A percentile compares a stretch with the other conserved stretches of the same genome.
Evolutionary conservation across 1,140 invertebrate species (phyloP).

Genomic region (Samia ricini): DNA sequence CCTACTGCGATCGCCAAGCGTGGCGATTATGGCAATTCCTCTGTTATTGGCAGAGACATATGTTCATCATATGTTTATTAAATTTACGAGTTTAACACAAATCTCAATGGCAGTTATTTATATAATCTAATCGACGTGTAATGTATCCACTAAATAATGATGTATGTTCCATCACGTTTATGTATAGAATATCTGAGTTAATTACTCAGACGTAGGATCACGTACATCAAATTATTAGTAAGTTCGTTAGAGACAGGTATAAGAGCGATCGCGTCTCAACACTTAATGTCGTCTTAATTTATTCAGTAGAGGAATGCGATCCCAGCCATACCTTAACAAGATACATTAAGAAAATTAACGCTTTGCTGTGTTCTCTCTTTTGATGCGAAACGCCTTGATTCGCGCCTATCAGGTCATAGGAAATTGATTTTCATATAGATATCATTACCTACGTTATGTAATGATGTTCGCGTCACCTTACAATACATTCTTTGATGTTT

Average conservation of each 20-base stretch:
- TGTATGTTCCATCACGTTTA: neutral
- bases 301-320: constrained; percentile 42
- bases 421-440: constrained; percentile 41
- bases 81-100: neutral
- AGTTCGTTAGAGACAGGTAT: constrained; percentile 38
- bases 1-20: no score
- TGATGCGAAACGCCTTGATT: constrained; percentile 61
- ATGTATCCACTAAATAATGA: neutral
- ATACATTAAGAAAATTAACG: constrained; percentile 70
- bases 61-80: neutral
- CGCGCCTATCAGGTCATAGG: constrained; percentile 49
- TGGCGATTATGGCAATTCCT: no score
- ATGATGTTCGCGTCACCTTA: neutral
- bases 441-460: neutral
- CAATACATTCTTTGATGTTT: neutral
- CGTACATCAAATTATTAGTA: constrained; percentile 17
- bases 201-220: neutral
- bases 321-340: constrained; percentile 49
- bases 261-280: constrained; percentile 35
- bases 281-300: constrained; percentile 49
- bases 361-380: constrained; percentile 47
- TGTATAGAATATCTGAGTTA: neutral
- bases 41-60: no score
- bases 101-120: neutral
- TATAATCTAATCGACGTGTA: neutral